These are phyloP conservation scores for Halcyon leucocephala DNA, from an alignment of 2,797 vertebrate species.

Conservation along the genomic window DNA sequence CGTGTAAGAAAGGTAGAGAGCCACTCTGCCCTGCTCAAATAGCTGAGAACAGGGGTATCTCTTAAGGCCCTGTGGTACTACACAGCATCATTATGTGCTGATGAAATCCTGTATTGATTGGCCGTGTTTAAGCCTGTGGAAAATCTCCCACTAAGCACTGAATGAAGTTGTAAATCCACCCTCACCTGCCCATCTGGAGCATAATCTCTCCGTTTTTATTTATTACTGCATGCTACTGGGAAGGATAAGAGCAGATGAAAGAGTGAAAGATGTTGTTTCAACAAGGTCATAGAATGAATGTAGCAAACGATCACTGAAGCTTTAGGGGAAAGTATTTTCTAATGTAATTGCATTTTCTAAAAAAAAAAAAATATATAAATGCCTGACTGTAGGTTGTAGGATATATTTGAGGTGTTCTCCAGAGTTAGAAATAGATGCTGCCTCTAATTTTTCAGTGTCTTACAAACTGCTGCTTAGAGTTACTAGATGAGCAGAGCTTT, in stretches of 20 bases:
- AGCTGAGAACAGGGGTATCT: neutral
- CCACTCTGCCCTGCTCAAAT: neutral
- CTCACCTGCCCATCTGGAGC: neutral
- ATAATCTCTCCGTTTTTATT: neutral
- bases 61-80: neutral
- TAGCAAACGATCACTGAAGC: neutral
- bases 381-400: neutral
- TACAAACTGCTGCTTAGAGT: neutral
- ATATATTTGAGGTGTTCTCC: neutral
- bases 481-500: neutral
- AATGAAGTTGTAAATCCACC: neutral
- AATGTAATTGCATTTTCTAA: neutral
- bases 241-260: neutral
- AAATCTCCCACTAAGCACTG: neutral
- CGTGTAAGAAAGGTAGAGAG: neutral
- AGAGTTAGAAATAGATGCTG: neutral
- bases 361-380: neutral
- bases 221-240: neutral
- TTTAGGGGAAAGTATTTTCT: neutral
- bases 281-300: neutral
- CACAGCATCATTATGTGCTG: fast-evolving
- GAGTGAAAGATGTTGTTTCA: neutral
- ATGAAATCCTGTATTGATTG: neutral
- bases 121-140: neutral
- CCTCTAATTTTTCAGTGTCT: neutral